Evolutionary conservation across 2,113 vertebrate genomes (phyloP).

Genomic region (Bubo scandiacus): DNA sequence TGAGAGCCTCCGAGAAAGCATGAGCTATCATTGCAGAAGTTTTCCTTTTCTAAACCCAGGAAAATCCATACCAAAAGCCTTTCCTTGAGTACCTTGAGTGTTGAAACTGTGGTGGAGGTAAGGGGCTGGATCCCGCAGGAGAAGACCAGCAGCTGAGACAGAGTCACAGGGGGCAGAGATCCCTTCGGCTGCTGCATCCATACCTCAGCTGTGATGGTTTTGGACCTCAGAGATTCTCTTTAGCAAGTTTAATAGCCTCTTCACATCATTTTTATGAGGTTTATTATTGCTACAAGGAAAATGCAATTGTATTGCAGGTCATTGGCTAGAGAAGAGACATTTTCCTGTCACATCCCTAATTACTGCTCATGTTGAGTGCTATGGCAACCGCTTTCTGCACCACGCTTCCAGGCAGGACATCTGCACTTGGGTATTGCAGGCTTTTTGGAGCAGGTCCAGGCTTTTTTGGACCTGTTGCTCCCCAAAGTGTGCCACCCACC

Average conservation of each 20-base stretch:
- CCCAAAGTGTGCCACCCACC: not conserved
- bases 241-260: not conserved
- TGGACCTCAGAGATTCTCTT: not conserved
- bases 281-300: not conserved
- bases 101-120: not conserved
- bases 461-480: not conserved
- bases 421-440: not conserved
- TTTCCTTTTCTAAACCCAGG: not conserved
- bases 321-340: not conserved
- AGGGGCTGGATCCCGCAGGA: not conserved
- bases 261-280: accelerated
- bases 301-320: not conserved
- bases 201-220: not conserved
- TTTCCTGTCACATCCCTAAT: not conserved
- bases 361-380: accelerated
- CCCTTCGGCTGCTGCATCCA: not conserved
- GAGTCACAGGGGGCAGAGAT: not conserved
- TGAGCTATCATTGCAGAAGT: accelerated
- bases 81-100: not conserved
- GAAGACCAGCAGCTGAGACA: not conserved
- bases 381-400: not conserved
- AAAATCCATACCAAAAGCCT: not conserved
- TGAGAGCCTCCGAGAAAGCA: accelerated
- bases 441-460: not conserved
- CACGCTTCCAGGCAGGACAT: not conserved